These are phyloP conservation scores for Allobates femoralis DNA, from an alignment of 2,797 vertebrate genomes.

Conservation along the genomic window DNA sequence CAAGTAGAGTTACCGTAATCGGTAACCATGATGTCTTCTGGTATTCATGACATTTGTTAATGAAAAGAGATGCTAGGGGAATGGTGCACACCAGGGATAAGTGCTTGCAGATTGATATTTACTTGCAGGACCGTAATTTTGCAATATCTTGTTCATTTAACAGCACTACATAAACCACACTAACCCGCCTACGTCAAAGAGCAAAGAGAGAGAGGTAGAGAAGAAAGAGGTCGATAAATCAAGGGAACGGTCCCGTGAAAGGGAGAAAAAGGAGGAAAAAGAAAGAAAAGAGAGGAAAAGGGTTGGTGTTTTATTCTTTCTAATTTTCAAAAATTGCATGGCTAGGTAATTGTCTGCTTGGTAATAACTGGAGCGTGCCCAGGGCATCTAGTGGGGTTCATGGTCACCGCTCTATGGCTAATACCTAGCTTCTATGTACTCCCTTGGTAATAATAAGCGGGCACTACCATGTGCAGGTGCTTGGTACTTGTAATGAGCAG, in stretches of 20 bases:
- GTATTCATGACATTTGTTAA: not conserved
- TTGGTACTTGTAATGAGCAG: no score
- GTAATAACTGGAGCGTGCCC: not conserved
- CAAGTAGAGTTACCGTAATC: not conserved
- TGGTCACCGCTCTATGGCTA: not conserved
- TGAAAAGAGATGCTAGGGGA: not conserved
- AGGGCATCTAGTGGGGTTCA: not conserved
- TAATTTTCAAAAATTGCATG: not conserved
- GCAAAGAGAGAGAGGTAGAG: constrained; percentile 95
- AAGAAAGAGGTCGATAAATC: constrained; percentile 95
- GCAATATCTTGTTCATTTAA: constrained; percentile 79
- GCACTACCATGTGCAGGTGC: no score
- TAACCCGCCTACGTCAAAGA: constrained; percentile 91
- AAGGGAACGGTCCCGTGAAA: constrained; percentile 92
- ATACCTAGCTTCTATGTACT: no score
- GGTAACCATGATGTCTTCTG: not conserved
- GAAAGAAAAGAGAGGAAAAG: constrained; percentile 93
- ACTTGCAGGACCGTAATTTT: constrained; percentile 61
- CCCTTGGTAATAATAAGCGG: no score
- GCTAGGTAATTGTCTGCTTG: not conserved
- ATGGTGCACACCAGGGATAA: not conserved
- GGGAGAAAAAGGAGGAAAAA: constrained; percentile 94
- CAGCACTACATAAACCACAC: constrained; percentile 95
- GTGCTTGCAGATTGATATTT: constrained; percentile 31
- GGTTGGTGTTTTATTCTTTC: constrained; percentile 80